Evolutionary conservation across 2,888 invertebrate species (phyloP).

Genomic region (Boloria selene): DNA sequence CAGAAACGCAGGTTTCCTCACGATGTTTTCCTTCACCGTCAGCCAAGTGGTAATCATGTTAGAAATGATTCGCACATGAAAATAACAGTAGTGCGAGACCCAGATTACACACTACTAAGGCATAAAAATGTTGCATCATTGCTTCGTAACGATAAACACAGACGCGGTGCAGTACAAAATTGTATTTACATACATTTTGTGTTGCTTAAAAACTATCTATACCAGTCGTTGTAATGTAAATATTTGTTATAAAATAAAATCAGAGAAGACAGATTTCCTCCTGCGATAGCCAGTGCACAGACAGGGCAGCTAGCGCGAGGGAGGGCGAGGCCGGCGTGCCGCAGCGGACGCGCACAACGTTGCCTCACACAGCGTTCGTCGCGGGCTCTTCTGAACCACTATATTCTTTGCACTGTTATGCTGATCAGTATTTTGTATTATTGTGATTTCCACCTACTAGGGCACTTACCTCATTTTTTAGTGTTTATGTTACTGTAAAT

Average conservation of each 20-base stretch:
- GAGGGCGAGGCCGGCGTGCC: slow-evolving; percentile 40
- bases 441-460: slow-evolving; percentile 75
- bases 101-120: too few species aligned
- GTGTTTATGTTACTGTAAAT: slow-evolving; percentile 74
- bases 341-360: slow-evolving; percentile 70
- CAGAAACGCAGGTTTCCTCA: too few species aligned
- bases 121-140: not conserved
- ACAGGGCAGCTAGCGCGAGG: not conserved
- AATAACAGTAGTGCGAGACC: too few species aligned
- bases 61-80: too few species aligned
- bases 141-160: too few species aligned
- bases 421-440: slow-evolving; percentile 75
- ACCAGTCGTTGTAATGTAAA: too few species aligned
- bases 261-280: not conserved
- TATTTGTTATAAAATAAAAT: too few species aligned
- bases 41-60: too few species aligned
- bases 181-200: too few species aligned
- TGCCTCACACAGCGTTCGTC: slow-evolving; percentile 72
- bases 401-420: slow-evolving; percentile 52
- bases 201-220: too few species aligned
- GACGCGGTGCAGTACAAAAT: too few species aligned
- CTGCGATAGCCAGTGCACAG: not conserved
- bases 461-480: slow-evolving; percentile 77
- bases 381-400: slow-evolving; percentile 50
- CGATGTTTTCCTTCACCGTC: too few species aligned